phyloP scores from a whole-genome alignment of 1,140 invertebrate species.

The Panulirus ornatus region DNA sequence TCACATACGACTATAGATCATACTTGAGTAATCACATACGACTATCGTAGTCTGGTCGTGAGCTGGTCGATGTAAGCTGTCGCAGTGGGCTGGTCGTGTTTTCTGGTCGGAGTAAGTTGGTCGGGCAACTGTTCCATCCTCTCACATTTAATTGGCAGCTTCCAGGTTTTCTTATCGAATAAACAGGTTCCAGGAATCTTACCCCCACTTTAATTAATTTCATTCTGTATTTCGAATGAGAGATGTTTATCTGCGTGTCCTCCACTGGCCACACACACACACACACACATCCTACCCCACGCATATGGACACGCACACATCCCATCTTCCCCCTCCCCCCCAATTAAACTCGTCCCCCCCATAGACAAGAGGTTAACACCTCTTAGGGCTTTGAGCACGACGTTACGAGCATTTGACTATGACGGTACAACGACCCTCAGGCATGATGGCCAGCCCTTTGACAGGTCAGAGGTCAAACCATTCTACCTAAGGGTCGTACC shows the following conservation, averaged over 20 bases:
- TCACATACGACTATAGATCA: no score
- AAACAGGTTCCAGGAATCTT: constrained; percentile 8
- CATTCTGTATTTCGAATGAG: neutral
- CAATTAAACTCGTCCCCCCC: no score
- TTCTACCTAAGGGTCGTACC: no score
- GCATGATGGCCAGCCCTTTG: no score
- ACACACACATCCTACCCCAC: no score
- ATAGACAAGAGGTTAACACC: no score
- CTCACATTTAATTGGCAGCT: constrained; percentile 5
- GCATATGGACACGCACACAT: neutral
- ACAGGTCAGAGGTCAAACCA: no score
- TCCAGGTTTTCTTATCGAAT: neutral
- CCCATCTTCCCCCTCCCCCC: neutral
- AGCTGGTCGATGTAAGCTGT: neutral
- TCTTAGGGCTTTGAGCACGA: no score
- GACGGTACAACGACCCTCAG: no score
- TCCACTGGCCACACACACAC: neutral
- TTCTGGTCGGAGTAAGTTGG: neutral
- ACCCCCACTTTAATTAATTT: neutral
- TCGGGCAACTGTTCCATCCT: neutral
- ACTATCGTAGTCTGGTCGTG: no score
- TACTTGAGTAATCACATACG: no score
- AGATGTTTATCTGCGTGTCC: neutral
- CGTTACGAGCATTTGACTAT: no score
- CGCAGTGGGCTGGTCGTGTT: neutral